Evolutionary conservation across 2,797 vertebrate species (phyloP), one percentile per base, ranked within the genome.

Genomic region (Ficedula albicollis): DNA sequence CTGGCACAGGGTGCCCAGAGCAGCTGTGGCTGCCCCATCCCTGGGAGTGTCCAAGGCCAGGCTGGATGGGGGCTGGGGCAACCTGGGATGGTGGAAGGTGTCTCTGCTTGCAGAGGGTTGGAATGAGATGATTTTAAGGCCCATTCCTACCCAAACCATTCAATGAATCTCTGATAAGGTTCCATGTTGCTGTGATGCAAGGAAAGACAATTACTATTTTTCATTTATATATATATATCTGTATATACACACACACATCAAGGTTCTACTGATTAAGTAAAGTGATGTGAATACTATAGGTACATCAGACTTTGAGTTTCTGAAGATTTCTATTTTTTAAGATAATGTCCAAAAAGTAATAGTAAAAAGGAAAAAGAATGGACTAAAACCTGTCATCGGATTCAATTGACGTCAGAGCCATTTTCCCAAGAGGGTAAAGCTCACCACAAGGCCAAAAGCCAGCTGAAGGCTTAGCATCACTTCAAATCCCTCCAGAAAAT

Each of bases 401-500:
- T 36, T 89, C 89, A 29, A 32, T 15, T 90, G 60, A 81, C 39
- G n/a, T 60, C 68, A 80, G 78, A 90, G 38, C 38, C 20, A 8
- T 89, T 93, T 92, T 86, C 62, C 54, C 69, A 55, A 78, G 83
- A 78, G 30, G n/a, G 20, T 58, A 60, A 75, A 88, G 43, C 43
- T 93, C 62, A 55, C 66, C 66, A 32, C n/a, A 36, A 60, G 86
- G 52, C 86, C 88, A 93, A 90, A 90, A 89, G 84, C 56, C 94
- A 94, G 44, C 44, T 73, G 59, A 94, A 86, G 70, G 48, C 38
- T 90, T 79, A 95, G 32, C 36, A 87, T 48, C 70, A 74, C 55
- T 92, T 95, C 72, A 90, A 92, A 96, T 92, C 86, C 74, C 81
- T 76, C 70, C 58, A 62, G 89, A 92, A 95, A 94, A 89, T 79